Evolutionary conservation across 2,888 invertebrate species (phyloP).

Genomic region (Thera britannica): DNA sequence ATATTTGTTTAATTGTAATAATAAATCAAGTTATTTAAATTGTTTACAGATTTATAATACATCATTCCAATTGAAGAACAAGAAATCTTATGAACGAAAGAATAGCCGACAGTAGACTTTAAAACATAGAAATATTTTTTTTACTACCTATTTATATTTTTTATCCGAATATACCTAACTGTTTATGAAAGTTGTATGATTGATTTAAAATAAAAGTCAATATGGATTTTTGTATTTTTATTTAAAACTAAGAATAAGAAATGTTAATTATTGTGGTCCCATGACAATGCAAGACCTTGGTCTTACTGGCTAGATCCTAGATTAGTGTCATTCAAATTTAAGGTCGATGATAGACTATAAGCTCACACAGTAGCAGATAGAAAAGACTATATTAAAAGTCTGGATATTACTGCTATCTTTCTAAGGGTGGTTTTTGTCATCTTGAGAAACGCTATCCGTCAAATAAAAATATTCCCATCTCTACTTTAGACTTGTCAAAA

Average conservation of each 20-base stretch:
- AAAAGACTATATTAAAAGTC: too few species aligned
- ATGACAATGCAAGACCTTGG: slow-evolving; percentile 15
- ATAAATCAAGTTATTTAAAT: not conserved
- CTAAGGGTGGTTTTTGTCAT: too few species aligned
- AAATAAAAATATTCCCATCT: too few species aligned
- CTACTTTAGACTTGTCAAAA: too few species aligned
- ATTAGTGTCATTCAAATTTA: not conserved
- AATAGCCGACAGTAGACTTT: slow-evolving; percentile 2
- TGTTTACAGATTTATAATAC: slow-evolving; percentile 39
- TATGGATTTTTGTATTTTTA: slow-evolving; percentile 22
- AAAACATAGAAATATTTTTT: slow-evolving; percentile 11
- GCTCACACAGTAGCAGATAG: too few species aligned
- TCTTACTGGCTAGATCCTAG: not conserved
- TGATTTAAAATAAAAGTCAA: slow-evolving; percentile 16
- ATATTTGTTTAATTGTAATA: too few species aligned
- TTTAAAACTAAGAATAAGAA: slow-evolving; percentile 37
- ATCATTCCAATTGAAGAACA: slow-evolving; percentile 29
- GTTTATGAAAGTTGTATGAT: not conserved
- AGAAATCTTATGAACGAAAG: slow-evolving; percentile 22
- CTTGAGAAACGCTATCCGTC: too few species aligned
- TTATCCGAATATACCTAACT: not conserved
- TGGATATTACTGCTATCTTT: too few species aligned
- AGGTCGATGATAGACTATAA: not conserved
- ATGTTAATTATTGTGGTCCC: slow-evolving; percentile 21
- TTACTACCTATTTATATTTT: not conserved